phyloP scores from a whole-genome alignment of 2,113 vertebrate species.

The Brachionichthys hirsutus region DNA sequence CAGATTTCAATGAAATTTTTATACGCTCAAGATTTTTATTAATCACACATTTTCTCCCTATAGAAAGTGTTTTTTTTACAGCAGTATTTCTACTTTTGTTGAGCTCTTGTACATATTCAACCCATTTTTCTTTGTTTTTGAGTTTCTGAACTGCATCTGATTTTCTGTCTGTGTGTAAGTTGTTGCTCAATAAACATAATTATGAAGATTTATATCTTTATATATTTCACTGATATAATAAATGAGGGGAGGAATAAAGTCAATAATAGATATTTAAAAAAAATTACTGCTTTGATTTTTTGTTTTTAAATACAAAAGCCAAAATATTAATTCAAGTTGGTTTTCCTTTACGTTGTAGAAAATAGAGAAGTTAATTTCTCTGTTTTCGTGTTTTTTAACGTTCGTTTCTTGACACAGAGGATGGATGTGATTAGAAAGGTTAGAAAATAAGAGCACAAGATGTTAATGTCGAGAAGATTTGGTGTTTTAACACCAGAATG shows the following conservation, averaged over 20 bases:
- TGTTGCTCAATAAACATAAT: constrained; percentile 30
- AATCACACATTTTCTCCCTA: too few relatives aligned
- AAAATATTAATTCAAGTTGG: constrained; percentile 38
- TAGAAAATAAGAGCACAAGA: too few relatives aligned
- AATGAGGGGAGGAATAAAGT: constrained; percentile 48
- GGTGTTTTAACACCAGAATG: too few relatives aligned
- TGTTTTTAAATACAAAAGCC: constrained; percentile 32
- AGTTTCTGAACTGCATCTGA: not conserved
- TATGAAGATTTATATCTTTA: constrained; percentile 44
- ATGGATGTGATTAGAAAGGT: too few relatives aligned
- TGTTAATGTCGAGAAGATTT: too few relatives aligned
- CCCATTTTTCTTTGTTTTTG: constrained; percentile 2
- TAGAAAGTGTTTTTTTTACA: constrained; percentile 53
- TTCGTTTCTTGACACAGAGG: too few relatives aligned
- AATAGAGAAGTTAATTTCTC: too few relatives aligned
- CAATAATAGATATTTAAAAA: too few relatives aligned
- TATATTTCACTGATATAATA: constrained; percentile 32
- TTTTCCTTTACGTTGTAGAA: too few relatives aligned
- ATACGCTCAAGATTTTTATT: too few relatives aligned
- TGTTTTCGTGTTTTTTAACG: too few relatives aligned
- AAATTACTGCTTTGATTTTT: constrained; percentile 36
- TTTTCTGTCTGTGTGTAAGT: constrained; percentile 28
- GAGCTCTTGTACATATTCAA: constrained; percentile 55
- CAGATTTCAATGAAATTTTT: too few relatives aligned
- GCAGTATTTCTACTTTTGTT: constrained; percentile 41